Percentiles rank a stretch among this genome's conserved stretches.
Conservation (phyloP, 2,113 vertebrate species). For the Odocoileus virginianus region DNA sequence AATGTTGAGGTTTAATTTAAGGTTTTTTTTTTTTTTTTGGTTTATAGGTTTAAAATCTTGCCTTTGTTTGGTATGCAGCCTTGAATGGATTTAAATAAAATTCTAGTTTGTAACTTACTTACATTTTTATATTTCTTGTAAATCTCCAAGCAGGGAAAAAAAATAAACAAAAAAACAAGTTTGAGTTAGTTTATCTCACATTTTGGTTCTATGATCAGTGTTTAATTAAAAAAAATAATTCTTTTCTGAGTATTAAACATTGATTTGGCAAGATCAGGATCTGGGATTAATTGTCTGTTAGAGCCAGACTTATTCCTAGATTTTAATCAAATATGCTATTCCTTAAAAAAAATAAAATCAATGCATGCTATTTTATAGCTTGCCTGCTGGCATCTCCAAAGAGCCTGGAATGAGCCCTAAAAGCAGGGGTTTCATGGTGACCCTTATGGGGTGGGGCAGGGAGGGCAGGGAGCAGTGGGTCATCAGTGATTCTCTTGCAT, state of each 20-base stretch:
- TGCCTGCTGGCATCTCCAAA: background rate
- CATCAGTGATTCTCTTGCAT: background rate
- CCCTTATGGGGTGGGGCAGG: background rate
- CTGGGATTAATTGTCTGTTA: background rate
- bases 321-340: background rate
- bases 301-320: background rate
- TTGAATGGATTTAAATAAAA: background rate
- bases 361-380: background rate
- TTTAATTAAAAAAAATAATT: background rate
- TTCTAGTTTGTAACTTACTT: background rate
- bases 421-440: background rate
- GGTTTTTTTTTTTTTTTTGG: background rate
- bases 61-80: background rate
- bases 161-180: background rate
- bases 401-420: background rate
- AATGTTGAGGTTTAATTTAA: background rate
- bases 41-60: background rate
- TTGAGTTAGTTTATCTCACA: background rate
- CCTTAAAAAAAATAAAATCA: background rate
- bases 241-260: slow-evolving; percentile 1
- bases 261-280: background rate
- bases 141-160: background rate
- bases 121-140: slow-evolving; percentile 12
- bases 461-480: fast-evolving
- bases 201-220: background rate